Evolutionary conservation across 2,888 invertebrate species (phyloP).

Genomic region (Tryphoninae sp.): DNA sequence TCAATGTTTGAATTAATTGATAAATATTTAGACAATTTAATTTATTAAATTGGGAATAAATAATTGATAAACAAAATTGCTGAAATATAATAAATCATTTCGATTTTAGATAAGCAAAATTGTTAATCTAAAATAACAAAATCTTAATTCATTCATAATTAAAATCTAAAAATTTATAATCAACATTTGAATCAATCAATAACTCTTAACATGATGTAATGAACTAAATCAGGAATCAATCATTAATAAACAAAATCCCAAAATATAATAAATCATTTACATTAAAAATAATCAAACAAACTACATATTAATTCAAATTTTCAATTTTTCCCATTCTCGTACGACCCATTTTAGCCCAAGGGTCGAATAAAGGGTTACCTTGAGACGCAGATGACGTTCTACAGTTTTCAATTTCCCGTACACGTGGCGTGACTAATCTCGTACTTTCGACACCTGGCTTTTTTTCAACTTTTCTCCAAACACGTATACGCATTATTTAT

Average conservation of each 20-base stretch:
- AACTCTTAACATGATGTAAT: no score
- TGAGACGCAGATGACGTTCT: slow-evolving; percentile 75
- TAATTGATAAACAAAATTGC: no score
- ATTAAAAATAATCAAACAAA: not conserved
- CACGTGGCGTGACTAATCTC: slow-evolving; percentile 76
- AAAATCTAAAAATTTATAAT: no score
- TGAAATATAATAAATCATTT: no score
- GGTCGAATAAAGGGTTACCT: slow-evolving; percentile 74
- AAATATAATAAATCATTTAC: not conserved
- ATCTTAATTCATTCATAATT: no score
- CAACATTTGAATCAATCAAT: no score
- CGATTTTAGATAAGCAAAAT: no score
- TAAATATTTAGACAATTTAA: no score
- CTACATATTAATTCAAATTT: not conserved
- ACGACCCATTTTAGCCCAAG: not conserved
- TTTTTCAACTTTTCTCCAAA: slow-evolving; percentile 33
- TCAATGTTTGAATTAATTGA: no score
- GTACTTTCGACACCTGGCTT: slow-evolving; percentile 75
- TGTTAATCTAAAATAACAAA: no score
- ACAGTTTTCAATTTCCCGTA: slow-evolving; percentile 78
- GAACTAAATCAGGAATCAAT: no score
- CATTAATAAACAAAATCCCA: not conserved
- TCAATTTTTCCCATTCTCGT: not conserved
- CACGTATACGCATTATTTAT: slow-evolving; percentile 13
- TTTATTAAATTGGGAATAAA: no score